A percentile compares a stretch with the other conserved stretches of the same genome.
Evolutionary conservation across 2,113 vertebrate genomes (phyloP).

Genomic region (Petromus typicus): DNA sequence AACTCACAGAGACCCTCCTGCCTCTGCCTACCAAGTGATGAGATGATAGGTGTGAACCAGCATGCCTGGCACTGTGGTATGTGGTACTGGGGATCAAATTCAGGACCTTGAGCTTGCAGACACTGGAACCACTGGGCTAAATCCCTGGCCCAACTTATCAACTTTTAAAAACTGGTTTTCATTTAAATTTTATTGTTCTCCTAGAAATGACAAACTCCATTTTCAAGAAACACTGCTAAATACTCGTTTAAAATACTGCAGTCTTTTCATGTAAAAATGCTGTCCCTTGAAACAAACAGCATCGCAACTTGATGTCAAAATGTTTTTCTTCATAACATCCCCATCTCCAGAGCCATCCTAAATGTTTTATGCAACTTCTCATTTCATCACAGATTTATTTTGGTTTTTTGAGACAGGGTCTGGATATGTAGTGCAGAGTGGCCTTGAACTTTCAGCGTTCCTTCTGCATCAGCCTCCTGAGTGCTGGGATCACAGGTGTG

Average conservation of each 20-base stretch:
- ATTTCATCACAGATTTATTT: neutral
- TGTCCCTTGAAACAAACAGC: neutral
- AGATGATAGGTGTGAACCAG: no score
- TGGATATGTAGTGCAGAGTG: neutral
- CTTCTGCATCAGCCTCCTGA: neutral
- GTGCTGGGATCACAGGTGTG: neutral
- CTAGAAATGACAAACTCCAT: neutral
- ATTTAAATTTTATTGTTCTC: neutral
- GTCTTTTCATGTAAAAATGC: slow-evolving; percentile 16
- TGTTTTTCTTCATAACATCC: neutral
- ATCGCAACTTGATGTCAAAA: neutral
- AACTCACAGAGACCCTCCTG: no score
- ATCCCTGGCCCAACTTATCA: no score
- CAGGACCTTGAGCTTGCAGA: no score
- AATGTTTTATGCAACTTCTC: neutral
- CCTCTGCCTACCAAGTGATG: no score
- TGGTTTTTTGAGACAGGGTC: neutral
- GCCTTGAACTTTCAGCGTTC: neutral
- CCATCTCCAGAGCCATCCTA: neutral
- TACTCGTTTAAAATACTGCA: slow-evolving; percentile 23
- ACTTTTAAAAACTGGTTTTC: no score
- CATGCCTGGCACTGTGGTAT: no score
- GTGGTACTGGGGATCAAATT: no score
- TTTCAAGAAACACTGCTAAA: slow-evolving; percentile 28
- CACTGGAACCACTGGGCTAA: no score